Evolutionary conservation across 2,797 vertebrate genomes (phyloP).

Genomic region (Babyrousa celebensis): DNA sequence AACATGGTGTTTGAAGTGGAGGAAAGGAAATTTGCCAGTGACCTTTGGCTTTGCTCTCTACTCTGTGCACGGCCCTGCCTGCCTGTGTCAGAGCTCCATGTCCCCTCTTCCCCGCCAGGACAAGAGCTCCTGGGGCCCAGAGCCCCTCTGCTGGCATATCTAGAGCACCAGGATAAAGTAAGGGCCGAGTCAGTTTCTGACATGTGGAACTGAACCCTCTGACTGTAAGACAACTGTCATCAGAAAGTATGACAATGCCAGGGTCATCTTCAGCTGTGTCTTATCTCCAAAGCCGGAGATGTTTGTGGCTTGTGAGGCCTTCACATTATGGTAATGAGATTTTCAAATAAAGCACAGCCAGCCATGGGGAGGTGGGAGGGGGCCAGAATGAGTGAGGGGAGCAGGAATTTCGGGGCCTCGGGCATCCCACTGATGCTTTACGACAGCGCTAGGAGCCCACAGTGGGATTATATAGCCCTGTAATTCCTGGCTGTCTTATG

Average conservation of each 20-base stretch:
- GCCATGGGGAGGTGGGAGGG: background rate
- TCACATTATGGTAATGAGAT: constrained; percentile 59
- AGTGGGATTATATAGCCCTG: background rate
- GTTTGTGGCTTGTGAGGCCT: background rate
- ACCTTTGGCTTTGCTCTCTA: background rate
- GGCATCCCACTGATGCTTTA: constrained; percentile 62
- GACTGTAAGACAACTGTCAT: background rate
- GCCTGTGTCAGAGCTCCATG: background rate
- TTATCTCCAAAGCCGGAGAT: background rate
- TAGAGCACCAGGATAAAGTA: background rate
- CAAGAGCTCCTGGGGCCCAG: background rate
- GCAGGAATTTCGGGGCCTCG: background rate
- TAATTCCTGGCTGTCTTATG: constrained; percentile 34
- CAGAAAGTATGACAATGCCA: background rate
- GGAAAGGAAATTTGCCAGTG: background rate
- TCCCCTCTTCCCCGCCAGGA: background rate
- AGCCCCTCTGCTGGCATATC: background rate
- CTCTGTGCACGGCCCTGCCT: background rate
- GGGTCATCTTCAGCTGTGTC: background rate
- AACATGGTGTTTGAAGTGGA: background rate
- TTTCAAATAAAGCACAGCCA: constrained; percentile 71
- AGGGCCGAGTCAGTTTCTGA: background rate
- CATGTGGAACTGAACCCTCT: background rate
- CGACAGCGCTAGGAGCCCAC: constrained; percentile 21
- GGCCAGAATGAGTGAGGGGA: background rate